Percentiles rank a stretch among this genome's conserved stretches.
Conservation (phyloP, 2,888 invertebrate species). For the Scotopteryx bipunctaria region DNA sequence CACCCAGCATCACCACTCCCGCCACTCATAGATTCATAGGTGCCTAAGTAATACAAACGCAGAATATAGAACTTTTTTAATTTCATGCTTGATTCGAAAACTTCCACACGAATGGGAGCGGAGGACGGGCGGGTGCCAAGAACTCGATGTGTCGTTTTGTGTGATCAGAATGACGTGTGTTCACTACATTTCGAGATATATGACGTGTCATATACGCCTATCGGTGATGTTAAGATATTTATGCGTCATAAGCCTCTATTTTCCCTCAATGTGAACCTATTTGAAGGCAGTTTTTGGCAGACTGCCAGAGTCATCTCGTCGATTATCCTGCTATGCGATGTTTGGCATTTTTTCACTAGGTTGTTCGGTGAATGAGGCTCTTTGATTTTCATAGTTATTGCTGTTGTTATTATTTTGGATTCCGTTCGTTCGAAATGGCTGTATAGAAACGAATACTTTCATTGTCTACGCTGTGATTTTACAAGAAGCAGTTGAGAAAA, state of each 20-base stretch:
- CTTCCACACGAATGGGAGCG: slow-evolving; percentile 52
- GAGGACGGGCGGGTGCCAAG: slow-evolving; percentile 47
- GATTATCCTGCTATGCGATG: slow-evolving; percentile 22
- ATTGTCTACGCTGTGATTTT: neutral
- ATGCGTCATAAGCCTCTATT: slow-evolving; percentile 21
- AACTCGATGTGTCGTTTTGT: slow-evolving; percentile 48
- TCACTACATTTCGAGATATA: slow-evolving; percentile 11
- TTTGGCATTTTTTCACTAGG: slow-evolving; percentile 13
- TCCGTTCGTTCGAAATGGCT: neutral
- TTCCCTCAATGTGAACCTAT: slow-evolving; percentile 17
- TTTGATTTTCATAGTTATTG: slow-evolving; percentile 20
- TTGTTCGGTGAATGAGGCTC: slow-evolving; percentile 13
- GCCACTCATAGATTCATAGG: slow-evolving; percentile 49
- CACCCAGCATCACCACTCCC: slow-evolving; percentile 31
- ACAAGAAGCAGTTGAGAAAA: neutral
- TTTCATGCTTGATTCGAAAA: slow-evolving; percentile 76
- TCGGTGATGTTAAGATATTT: slow-evolving; percentile 14
- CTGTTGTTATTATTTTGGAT: slow-evolving; percentile 6
- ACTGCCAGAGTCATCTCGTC: slow-evolving; percentile 31
- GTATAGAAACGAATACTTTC: neutral
- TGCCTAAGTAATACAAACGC: slow-evolving; percentile 43
- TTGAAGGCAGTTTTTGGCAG: slow-evolving; percentile 29
- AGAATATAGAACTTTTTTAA: slow-evolving; percentile 75
- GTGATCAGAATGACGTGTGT: slow-evolving; percentile 18
- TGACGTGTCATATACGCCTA: slow-evolving; percentile 11